Evolutionary conservation across 2,888 invertebrate species (phyloP).

Genomic region (Sacculina carcini): DNA sequence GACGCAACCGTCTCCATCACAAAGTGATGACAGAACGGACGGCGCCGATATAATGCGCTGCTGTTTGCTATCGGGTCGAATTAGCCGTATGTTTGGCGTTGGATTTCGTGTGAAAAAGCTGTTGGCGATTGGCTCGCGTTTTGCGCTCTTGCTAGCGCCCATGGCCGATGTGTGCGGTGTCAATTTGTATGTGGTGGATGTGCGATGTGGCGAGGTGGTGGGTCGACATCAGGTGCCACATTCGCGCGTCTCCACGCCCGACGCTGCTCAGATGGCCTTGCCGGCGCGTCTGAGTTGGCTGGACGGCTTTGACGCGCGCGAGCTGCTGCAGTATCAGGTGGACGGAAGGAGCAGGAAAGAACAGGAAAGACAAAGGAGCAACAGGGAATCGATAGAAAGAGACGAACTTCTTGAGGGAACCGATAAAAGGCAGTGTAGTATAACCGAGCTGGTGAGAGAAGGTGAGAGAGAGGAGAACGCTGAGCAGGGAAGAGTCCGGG

Average conservation of each 20-base stretch:
- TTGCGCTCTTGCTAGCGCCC: constrained; percentile 10
- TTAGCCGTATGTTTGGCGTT: constrained; percentile 5
- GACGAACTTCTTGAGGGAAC: too few relatives aligned
- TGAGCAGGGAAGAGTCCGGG: too few relatives aligned
- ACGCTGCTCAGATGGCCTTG: constrained; percentile 12
- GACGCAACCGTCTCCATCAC: background rate
- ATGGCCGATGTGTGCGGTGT: background rate
- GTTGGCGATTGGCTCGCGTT: constrained; percentile 11
- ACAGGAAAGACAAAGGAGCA: too few relatives aligned
- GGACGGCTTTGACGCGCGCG: constrained; percentile 9
- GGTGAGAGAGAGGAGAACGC: too few relatives aligned
- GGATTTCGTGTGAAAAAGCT: constrained; percentile 12
- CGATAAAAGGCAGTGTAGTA: too few relatives aligned
- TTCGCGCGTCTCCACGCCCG: constrained; percentile 12
- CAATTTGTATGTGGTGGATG: background rate
- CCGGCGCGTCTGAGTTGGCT: constrained; percentile 11
- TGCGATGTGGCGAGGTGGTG: background rate
- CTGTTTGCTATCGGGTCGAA: constrained; percentile 6
- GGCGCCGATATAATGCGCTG: constrained; percentile 9
- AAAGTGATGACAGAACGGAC: background rate
- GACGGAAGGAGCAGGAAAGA: too few relatives aligned
- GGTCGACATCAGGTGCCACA: background rate
- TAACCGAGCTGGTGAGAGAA: too few relatives aligned
- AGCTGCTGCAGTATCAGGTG: too few relatives aligned
- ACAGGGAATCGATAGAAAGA: too few relatives aligned